phyloP scores from a whole-genome alignment of 2,888 invertebrate species.

The Scaptomyza flava region DNA sequence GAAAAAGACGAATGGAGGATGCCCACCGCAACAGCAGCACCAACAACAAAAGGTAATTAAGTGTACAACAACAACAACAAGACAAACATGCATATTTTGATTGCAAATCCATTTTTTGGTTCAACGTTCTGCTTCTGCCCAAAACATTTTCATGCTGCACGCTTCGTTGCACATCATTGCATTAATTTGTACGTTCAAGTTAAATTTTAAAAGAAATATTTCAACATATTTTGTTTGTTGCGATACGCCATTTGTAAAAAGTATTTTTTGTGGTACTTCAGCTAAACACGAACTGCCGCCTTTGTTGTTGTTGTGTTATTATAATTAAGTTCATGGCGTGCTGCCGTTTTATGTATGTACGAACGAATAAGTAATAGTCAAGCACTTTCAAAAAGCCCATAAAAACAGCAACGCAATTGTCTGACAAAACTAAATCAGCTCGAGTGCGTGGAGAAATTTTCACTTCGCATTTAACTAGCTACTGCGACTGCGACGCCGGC shows the following conservation, averaged over 20 bases:
- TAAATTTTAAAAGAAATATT: conserved; percentile 46
- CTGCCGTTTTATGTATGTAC: conserved; percentile 42
- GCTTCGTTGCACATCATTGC: conserved; percentile 73
- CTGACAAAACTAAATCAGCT: conserved; percentile 59
- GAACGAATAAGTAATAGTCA: conserved; percentile 23
- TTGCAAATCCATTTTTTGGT: conserved; percentile 64
- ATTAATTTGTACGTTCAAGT: conserved; percentile 59
- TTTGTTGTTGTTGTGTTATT: conserved; percentile 37
- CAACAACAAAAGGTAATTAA: conserved; percentile 43
- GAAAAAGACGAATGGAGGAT: conserved; percentile 29
- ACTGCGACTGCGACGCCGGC: not conserved
- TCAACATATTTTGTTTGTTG: conserved; percentile 47
- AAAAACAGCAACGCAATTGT: conserved; percentile 67
- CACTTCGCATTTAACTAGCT: conserved; percentile 21
- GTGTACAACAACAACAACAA: conserved; percentile 25
- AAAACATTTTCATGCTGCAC: conserved; percentile 66
- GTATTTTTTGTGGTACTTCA: conserved; percentile 16
- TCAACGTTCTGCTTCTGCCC: conserved; percentile 66
- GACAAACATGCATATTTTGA: conserved; percentile 37
- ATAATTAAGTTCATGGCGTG: conserved; percentile 70
- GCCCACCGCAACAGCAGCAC: conserved; percentile 32
- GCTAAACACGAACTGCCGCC: conserved; percentile 46
- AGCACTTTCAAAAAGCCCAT: conserved; percentile 66
- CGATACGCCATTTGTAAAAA: conserved; percentile 47
- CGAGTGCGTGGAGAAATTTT: conserved; percentile 68